Base-by-base conservation (phyloP, 1,140 invertebrate genomes). In the Drosophila ogumai region DNA sequence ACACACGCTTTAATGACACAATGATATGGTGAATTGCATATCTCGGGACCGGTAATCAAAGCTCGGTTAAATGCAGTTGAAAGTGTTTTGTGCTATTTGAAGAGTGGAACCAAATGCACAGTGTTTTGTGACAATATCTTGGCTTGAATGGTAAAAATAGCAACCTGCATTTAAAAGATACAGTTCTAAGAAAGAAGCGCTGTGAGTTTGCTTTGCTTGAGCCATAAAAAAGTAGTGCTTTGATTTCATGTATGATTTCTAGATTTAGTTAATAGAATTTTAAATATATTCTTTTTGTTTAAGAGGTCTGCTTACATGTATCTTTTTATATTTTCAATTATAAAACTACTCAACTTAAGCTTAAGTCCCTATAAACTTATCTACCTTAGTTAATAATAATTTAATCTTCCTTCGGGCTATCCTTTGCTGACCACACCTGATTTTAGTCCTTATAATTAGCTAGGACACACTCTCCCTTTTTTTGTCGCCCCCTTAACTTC, bases 1-100 rank as follows among this genome's bases (percentile, higher is more conserved):
- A 50, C 32, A 40, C 9, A 41, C 28, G 65, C 5, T 71, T 28
- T 72, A 71, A 72, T 72, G 68, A 38, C 68, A 49, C 54, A 72
- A 49, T 59, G 65, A 71, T 57, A 72, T 72, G 67, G 63, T 54
- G 36, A 36, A 54, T 46, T 36, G 32, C n/a, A 34, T 34, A 31
- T 22, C 28, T 34, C 7, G 44, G 47, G 38, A 31, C 19, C 44
- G 49, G 52, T 22, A 59, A 73, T 73, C 67, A 59, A 3, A 47
- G 31, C 25, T 28, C 25, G 25, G 25, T 6, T 28, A 28, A 28
- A 28, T 28, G 25, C 6, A 41, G 34, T 50, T 36, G 15, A 72
- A 73, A 73, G 67, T 46, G 44, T 49, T 67, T 54, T 69, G 64
- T 31, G 43, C 58, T 47, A 38, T 46, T 32, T 44, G 34, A 36